phyloP scores from a whole-genome alignment of 2,888 invertebrate species.

The Sminthurinus aureus region DNA sequence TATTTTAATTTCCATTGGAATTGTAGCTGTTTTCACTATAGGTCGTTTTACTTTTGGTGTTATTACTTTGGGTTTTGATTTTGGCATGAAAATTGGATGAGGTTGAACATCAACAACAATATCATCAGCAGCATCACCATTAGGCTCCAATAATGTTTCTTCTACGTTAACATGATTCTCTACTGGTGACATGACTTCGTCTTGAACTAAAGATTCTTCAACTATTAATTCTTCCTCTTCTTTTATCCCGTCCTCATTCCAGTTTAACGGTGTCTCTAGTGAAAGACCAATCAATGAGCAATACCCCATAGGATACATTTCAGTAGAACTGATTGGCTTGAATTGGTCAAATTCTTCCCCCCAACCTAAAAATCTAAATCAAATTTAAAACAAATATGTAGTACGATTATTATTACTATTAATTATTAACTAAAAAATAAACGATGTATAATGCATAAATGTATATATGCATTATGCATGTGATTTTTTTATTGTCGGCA shows the following conservation, averaged over 20 bases:
- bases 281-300: conserved; percentile 14
- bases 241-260: not conserved
- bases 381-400: not conserved
- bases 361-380: conserved; percentile 25
- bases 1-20: not conserved
- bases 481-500: too few species aligned
- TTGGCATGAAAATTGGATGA: too few species aligned
- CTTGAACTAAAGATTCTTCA: not conserved
- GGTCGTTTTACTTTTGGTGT: too few species aligned
- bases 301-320: conserved; percentile 30
- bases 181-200: not conserved
- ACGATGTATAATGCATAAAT: too few species aligned
- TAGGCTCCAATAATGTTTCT: not conserved
- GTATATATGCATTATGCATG: too few species aligned
- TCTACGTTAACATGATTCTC: not conserved
- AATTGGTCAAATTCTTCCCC: conserved; percentile 26
- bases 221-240: not conserved
- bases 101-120: too few species aligned
- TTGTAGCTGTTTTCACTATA: not conserved
- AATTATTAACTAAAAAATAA: too few species aligned
- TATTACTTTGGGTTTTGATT: too few species aligned
- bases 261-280: not conserved
- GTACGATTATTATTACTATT: not conserved
- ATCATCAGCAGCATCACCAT: not conserved
- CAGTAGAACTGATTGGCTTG: conserved; percentile 11